phyloP scores from a whole-genome alignment of 2,888 invertebrate species.

The Selenia dentaria region DNA sequence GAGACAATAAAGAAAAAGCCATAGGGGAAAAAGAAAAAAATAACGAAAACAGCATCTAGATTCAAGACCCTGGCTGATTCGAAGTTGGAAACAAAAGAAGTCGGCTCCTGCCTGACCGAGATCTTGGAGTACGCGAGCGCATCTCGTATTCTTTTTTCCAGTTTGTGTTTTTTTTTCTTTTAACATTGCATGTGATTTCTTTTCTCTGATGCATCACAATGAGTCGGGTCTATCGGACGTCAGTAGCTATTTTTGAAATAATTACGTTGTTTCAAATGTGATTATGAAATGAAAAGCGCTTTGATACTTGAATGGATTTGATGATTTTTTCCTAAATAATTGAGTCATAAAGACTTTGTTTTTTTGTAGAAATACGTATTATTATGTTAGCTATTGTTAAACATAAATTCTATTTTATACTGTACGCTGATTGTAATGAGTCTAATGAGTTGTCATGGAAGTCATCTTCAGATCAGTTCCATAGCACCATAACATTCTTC shows the following conservation, averaged over 20 bases:
- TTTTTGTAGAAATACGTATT: too few relatives aligned
- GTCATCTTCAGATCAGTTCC: too few relatives aligned
- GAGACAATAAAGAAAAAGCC: conserved; percentile 83
- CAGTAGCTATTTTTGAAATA: conserved; percentile 73
- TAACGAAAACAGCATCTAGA: conserved; percentile 80
- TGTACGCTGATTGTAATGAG: too few relatives aligned
- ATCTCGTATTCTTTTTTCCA: conserved; percentile 66
- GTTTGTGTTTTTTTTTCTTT: conserved; percentile 56
- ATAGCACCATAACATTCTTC: too few relatives aligned
- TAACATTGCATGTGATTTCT: conserved; percentile 74
- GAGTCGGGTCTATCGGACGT: conserved; percentile 73
- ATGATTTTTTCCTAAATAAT: too few relatives aligned
- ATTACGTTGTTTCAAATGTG: conserved; percentile 39
- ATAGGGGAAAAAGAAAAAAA: conserved; percentile 66
- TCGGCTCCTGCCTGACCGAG: conserved; percentile 82
- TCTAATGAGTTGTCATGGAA: too few relatives aligned
- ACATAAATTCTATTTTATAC: too few relatives aligned
- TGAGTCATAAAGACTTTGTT: too few relatives aligned
- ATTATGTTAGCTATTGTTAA: too few relatives aligned
- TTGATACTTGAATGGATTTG: too few relatives aligned
- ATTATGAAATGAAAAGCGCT: too few relatives aligned
- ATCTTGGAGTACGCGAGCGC: conserved; percentile 79
- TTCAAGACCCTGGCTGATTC: conserved; percentile 82
- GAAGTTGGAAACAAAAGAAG: conserved; percentile 81
- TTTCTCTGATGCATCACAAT: conserved; percentile 80